Evolutionary conservation across 2,113 vertebrate genomes (phyloP).

Genomic region (Piaya cayana): DNA sequence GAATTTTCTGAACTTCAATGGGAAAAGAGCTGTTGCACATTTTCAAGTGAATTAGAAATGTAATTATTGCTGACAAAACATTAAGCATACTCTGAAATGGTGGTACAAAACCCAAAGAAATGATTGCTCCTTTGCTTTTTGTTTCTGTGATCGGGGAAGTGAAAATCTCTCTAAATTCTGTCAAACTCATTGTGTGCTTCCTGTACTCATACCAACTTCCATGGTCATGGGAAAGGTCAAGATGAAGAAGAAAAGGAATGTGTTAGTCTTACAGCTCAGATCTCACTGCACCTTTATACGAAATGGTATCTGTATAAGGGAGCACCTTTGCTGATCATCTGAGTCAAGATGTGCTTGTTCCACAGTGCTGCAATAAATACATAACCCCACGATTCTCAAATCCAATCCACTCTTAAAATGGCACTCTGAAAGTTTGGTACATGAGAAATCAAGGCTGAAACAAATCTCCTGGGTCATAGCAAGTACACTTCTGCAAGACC

Average conservation of each 20-base stretch:
- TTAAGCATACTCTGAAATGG: neutral
- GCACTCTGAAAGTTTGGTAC: neutral
- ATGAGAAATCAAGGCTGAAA: neutral
- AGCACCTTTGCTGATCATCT: neutral
- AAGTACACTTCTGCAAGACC: neutral
- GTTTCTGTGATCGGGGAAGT: neutral
- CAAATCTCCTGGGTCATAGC: neutral
- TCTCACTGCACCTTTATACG: neutral
- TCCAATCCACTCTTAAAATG: neutral
- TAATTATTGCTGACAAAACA: constrained; percentile 29
- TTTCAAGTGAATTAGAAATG: constrained; percentile 36
- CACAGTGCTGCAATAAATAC: neutral
- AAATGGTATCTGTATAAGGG: fast-evolving
- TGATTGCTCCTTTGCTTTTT: neutral
- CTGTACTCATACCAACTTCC: neutral
- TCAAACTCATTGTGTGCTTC: neutral
- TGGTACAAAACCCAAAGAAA: neutral
- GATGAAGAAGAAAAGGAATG: neutral
- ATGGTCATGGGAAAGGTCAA: neutral
- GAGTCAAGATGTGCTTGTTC: neutral
- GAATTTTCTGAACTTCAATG: constrained; percentile 35
- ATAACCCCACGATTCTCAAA: neutral
- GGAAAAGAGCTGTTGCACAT: constrained; percentile 19
- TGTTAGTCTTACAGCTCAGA: neutral
- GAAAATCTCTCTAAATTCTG: neutral